Evolutionary conservation across 2,797 vertebrate species (phyloP).

Genomic region (Liparis tanakae): DNA sequence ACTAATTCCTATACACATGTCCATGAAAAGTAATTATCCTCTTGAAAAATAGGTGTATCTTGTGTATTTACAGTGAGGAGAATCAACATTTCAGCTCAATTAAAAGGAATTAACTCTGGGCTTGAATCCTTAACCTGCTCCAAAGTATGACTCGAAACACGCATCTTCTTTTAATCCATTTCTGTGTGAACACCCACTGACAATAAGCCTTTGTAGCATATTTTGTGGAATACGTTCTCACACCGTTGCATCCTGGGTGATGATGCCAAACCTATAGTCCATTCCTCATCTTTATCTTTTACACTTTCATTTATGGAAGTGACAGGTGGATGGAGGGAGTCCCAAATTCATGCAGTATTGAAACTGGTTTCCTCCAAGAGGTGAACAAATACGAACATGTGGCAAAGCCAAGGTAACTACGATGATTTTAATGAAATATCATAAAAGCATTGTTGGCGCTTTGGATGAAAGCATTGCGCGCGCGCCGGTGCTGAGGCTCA

Average conservation of each 20-base stretch:
- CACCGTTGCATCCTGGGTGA: neutral
- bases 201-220: neutral
- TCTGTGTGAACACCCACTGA: neutral
- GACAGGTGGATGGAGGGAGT: neutral
- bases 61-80: neutral
- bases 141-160: neutral
- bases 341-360: neutral
- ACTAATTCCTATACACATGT: neutral
- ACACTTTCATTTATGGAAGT: neutral
- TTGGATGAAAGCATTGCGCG: neutral
- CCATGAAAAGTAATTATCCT: neutral
- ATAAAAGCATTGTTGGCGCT: conserved; percentile 19
- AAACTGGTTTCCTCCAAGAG: neutral
- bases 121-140: fast-evolving
- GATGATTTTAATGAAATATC: neutral
- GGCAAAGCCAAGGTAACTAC: too few species aligned
- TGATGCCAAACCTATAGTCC: neutral
- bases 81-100: neutral
- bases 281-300: neutral
- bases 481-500: neutral
- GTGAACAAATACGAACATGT: too few species aligned
- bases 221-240: neutral
- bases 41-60: neutral
- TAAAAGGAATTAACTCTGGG: neutral
- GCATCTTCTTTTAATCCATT: neutral